Conservation (phyloP, 2,113 vertebrate species). For the Tenrec ecaudatus region DNA sequence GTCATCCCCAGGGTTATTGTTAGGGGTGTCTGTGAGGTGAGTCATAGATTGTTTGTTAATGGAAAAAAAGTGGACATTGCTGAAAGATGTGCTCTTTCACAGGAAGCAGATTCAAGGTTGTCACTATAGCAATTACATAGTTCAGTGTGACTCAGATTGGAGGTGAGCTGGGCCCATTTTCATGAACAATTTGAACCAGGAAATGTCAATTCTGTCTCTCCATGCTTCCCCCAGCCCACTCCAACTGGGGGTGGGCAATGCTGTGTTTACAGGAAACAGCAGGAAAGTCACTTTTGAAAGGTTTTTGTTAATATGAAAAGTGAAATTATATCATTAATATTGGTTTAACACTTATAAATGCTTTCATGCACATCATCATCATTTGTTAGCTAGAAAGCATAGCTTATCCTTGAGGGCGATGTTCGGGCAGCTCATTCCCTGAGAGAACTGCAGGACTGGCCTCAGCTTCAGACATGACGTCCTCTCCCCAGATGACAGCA, state of each 20-base stretch:
- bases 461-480: no score
- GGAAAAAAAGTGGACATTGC: neutral
- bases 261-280: constrained; percentile 36
- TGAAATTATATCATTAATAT: constrained; percentile 46
- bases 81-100: constrained; percentile 36
- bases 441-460: no score
- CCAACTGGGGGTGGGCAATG: neutral
- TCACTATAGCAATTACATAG: constrained; percentile 49
- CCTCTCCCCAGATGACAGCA: no score
- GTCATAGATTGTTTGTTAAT: constrained; percentile 54
- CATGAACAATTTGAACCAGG: constrained; percentile 28
- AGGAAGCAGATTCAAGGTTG: constrained; percentile 55
- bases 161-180: neutral
- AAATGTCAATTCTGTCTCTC: neutral
- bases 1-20: neutral
- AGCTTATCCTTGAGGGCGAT: neutral
- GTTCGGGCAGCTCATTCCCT: no score
- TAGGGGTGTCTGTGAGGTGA: constrained; percentile 56
- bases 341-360: constrained; percentile 48
- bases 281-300: constrained; percentile 44
- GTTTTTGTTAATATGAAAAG: constrained; percentile 45
- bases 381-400: constrained; percentile 14
- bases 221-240: neutral
- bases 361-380: constrained; percentile 15
- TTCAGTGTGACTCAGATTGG: neutral